Evolutionary conservation across 2,888 invertebrate species (phyloP).

Genomic region (Caenorhabditis sulstoni): DNA sequence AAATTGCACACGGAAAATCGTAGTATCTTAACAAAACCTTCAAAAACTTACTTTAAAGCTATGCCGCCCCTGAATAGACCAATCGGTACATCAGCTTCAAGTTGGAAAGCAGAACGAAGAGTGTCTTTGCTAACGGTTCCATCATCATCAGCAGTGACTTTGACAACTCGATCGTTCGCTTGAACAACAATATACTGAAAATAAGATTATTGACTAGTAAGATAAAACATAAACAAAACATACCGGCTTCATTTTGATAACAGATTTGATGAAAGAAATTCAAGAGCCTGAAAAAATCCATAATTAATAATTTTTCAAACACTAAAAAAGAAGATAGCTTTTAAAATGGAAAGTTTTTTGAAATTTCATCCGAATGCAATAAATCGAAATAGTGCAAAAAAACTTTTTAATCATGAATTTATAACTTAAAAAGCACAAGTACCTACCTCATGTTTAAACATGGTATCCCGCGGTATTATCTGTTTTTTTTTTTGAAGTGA

Average conservation of each 20-base stretch:
- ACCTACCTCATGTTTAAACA: too few species aligned
- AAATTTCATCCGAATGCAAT: slow-evolving; percentile 27
- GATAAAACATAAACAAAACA: slow-evolving; percentile 32
- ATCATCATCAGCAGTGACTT: slow-evolving; percentile 17
- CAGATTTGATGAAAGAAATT: too few species aligned
- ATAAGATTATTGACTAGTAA: slow-evolving; percentile 31
- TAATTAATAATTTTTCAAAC: slow-evolving; percentile 11
- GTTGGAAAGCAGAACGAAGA: slow-evolving; percentile 28
- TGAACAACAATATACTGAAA: slow-evolving; percentile 41
- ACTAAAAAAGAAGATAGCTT: slow-evolving; percentile 23
- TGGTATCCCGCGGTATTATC: too few species aligned
- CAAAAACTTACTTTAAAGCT: slow-evolving; percentile 31
- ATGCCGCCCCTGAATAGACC: slow-evolving; percentile 10
- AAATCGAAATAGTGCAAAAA: slow-evolving; percentile 21
- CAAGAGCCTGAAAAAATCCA: too few species aligned
- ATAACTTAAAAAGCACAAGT: too few species aligned
- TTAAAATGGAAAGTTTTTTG: slow-evolving; percentile 21
- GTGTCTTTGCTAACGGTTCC: slow-evolving; percentile 22
- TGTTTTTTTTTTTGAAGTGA: too few species aligned
- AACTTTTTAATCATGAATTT: too few species aligned
- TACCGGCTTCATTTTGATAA: slow-evolving; percentile 23
- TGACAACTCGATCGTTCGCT: slow-evolving; percentile 17
- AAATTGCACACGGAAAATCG: slow-evolving; percentile 29
- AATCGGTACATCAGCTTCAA: slow-evolving; percentile 21
- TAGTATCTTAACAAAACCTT: slow-evolving; percentile 38